These are phyloP conservation scores for Doris montereyensis DNA, from an alignment of 2,888 invertebrate species.

Conservation along the genomic window DNA sequence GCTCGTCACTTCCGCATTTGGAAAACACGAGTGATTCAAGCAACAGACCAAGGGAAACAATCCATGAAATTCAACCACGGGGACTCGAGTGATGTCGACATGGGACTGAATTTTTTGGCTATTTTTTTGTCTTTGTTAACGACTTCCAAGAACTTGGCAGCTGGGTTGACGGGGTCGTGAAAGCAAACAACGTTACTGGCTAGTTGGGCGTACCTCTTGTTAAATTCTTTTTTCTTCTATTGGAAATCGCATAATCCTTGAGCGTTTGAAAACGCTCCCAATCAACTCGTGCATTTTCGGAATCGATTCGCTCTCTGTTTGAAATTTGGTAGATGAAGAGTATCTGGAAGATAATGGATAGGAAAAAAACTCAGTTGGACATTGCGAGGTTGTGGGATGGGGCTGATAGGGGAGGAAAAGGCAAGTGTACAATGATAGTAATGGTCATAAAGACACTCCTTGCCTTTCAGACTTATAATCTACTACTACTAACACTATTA, in stretches of 20 bases:
- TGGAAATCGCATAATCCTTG: constrained; percentile 15
- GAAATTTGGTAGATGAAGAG: background rate
- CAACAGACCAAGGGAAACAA: constrained; percentile 34
- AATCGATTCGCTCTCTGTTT: background rate
- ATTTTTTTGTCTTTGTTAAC: background rate
- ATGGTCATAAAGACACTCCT: too few relatives aligned
- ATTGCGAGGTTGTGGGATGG: too few relatives aligned
- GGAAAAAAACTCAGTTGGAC: too few relatives aligned
- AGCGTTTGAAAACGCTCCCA: constrained; percentile 31
- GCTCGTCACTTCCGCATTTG: constrained; percentile 24
- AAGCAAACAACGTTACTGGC: constrained; percentile 24
- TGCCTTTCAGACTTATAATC: too few relatives aligned
- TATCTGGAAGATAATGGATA: background rate
- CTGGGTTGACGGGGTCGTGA: constrained; percentile 4
- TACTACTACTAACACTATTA: background rate
- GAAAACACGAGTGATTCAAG: constrained; percentile 29
- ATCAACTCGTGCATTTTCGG: constrained; percentile 33
- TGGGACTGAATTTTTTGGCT: constrained; percentile 23
- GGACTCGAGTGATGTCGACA: background rate
- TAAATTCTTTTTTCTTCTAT: constrained; percentile 12
- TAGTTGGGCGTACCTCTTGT: constrained; percentile 7
- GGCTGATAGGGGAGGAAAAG: too few relatives aligned
- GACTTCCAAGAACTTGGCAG: background rate
- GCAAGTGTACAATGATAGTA: too few relatives aligned
- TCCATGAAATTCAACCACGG: constrained; percentile 24